A percentile compares a stretch with the other conserved stretches of the same genome.
These are phyloP conservation scores for Baryphthengus martii DNA, from an alignment of 2,113 vertebrate genomes.

Conservation along the genomic window DNA sequence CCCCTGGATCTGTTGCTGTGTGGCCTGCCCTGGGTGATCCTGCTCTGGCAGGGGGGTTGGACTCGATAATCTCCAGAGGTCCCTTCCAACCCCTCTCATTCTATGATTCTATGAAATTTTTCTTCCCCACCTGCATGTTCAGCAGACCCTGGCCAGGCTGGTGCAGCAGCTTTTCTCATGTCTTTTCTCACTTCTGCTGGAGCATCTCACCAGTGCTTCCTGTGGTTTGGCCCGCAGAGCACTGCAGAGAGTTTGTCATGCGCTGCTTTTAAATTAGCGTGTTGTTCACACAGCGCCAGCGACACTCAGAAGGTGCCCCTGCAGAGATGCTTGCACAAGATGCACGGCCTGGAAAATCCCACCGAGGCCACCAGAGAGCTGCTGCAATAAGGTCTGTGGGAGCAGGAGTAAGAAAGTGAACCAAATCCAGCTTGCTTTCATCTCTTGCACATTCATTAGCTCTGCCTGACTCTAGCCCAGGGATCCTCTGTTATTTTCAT, in stretches of 20 bases:
- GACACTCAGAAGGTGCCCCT: not conserved
- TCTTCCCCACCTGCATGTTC: not conserved
- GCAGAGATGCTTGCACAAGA: not conserved
- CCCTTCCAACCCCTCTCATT: too few relatives aligned
- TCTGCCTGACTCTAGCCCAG: not conserved
- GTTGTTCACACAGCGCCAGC: not conserved
- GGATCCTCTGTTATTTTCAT: not conserved
- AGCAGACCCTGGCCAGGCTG: not conserved
- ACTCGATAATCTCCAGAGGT: too few relatives aligned
- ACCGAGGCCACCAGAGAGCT: not conserved
- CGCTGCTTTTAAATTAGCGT: not conserved
- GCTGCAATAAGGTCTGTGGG: not conserved
- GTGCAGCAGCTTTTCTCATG: not conserved
- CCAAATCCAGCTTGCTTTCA: not conserved
- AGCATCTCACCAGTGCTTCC: not conserved
- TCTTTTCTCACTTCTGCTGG: not conserved
- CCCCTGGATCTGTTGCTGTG: too few relatives aligned
- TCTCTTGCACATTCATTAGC: not conserved
- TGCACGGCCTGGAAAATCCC: not conserved
- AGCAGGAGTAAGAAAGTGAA: not conserved
- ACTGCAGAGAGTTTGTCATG: not conserved
- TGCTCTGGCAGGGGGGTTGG: too few relatives aligned
- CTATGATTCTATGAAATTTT: not conserved
- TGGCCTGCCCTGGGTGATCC: too few relatives aligned
- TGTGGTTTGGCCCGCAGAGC: not conserved